These are phyloP conservation scores for Dysmachus trigonus DNA, from an alignment of 2,888 invertebrate species.

Conservation along the genomic window DNA sequence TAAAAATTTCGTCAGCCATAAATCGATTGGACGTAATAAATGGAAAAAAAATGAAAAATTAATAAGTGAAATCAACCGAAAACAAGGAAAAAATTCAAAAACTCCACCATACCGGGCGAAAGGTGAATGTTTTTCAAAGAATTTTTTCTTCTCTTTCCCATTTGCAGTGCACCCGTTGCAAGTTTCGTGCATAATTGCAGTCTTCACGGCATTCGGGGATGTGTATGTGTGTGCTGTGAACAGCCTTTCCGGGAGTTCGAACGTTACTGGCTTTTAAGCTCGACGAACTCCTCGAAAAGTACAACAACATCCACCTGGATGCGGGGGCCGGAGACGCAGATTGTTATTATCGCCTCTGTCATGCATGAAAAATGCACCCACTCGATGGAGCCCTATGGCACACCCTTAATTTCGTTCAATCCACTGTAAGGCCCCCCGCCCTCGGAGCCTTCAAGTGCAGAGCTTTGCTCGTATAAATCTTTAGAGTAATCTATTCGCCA, in stretches of 20 bases:
- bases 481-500: constrained; percentile 25
- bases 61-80: constrained; percentile 16
- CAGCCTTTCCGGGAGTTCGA: background rate
- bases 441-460: constrained; percentile 20
- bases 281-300: background rate
- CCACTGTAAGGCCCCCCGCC: background rate
- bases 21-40: background rate
- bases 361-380: constrained; percentile 40
- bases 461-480: constrained; percentile 30
- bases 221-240: background rate
- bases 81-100: constrained; percentile 19
- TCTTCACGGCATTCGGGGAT: background rate
- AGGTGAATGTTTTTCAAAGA: constrained; percentile 18
- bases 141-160: constrained; percentile 16
- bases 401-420: constrained; percentile 18
- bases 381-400: background rate
- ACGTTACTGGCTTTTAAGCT: background rate
- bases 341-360: constrained; percentile 39
- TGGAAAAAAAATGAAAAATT: constrained; percentile 14
- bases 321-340: background rate
- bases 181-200: constrained; percentile 34
- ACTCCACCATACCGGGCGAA: background rate
- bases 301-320: background rate
- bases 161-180: background rate
- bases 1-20: constrained; percentile 25